Conservation (phyloP, 2,888 invertebrate genomes). For the Sussaba pulchella region DNA sequence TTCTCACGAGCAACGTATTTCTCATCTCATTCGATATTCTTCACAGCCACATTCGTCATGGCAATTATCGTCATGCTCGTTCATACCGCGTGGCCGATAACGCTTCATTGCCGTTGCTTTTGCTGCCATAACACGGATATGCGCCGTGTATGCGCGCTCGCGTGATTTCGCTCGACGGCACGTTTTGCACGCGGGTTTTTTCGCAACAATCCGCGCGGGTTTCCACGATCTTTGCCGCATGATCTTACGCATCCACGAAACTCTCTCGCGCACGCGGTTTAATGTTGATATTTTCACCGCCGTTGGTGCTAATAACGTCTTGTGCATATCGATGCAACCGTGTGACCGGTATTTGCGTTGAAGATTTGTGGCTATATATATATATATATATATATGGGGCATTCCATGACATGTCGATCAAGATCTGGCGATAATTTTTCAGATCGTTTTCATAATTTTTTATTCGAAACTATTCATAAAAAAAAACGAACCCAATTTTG, state of each 20-base stretch:
- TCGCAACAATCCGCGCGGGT: constrained; percentile 25
- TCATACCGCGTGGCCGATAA: background rate
- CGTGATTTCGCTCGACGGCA: constrained; percentile 39
- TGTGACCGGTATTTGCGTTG: constrained; percentile 8
- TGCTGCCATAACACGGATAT: background rate
- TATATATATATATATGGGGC: no score
- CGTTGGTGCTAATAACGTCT: constrained; percentile 12
- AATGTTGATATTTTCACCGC: background rate
- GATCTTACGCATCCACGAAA: constrained; percentile 32
- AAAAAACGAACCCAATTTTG: no score
- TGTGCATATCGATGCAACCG: background rate
- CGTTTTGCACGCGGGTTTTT: constrained; percentile 44
- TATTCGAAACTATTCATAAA: no score
- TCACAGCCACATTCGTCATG: no score
- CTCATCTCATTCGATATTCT: no score
- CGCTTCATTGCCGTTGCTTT: background rate
- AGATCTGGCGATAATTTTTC: no score
- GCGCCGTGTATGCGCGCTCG: background rate
- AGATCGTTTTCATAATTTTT: no score
- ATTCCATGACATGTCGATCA: no score
- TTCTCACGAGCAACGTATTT: no score
- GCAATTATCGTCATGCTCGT: no score
- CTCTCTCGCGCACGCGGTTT: background rate
- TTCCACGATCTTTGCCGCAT: constrained; percentile 31
- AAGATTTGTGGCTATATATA: background rate